Evolutionary conservation across 1,140 invertebrate species (phyloP).

Genomic region (Solenopsis fugax): DNA sequence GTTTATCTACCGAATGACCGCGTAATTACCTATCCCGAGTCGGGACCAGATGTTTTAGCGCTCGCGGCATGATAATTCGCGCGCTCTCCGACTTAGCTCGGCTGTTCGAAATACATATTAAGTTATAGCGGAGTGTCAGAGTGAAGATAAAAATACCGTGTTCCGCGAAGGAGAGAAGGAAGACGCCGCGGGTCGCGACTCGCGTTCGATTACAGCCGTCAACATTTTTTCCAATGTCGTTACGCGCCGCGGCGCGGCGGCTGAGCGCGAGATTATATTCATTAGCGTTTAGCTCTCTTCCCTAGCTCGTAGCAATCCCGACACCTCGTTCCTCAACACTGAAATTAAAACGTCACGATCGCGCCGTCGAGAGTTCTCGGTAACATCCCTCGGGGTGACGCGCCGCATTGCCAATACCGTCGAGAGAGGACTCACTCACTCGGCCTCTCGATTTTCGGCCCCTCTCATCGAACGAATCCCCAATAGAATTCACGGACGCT

Average conservation of each 20-base stretch:
- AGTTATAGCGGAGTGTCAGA: neutral
- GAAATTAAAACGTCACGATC: constrained; percentile 50
- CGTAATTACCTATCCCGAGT: constrained; percentile 28
- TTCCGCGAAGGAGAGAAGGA: neutral
- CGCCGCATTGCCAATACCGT: constrained; percentile 25
- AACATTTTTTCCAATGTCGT: constrained; percentile 31
- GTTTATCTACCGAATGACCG: constrained; percentile 43
- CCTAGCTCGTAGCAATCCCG: neutral
- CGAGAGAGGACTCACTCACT: constrained; percentile 5
- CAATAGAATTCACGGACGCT: constrained; percentile 40
- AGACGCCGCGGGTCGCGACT: neutral
- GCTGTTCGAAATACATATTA: constrained; percentile 4
- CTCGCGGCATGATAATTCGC: constrained; percentile 25
- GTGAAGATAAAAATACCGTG: constrained; percentile 3
- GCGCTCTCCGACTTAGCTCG: neutral
- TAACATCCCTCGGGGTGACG: constrained; percentile 12
- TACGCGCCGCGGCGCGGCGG: neutral
- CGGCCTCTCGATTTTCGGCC: constrained; percentile 21
- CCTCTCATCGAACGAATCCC: constrained; percentile 6
- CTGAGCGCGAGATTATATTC: constrained; percentile 37
- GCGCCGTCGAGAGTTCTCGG: constrained; percentile 7
- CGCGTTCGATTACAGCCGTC: constrained; percentile 6
- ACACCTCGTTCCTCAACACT: constrained; percentile 6
- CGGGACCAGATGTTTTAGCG: constrained; percentile 33
- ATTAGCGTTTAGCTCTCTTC: constrained; percentile 18